phyloP scores from a whole-genome alignment of 2,797 vertebrate species.

The Remorina albescens region DNA sequence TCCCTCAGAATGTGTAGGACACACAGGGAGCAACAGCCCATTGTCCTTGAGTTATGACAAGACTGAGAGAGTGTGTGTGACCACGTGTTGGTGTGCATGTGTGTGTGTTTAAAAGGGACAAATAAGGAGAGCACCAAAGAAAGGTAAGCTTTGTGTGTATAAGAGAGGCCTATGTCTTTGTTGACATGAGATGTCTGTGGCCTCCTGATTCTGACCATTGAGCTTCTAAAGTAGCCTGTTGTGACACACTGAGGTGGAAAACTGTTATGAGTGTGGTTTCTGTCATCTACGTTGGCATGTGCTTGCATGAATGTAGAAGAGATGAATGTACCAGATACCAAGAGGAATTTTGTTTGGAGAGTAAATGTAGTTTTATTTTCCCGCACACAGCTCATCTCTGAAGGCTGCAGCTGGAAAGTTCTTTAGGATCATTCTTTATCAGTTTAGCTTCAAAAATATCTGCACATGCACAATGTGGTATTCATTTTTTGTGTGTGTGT shows the following conservation, averaged over 20 bases:
- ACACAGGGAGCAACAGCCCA: slow-evolving; percentile 35
- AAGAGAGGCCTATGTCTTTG: slow-evolving; percentile 26
- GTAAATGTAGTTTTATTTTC: not conserved
- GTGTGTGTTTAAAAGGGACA: not conserved
- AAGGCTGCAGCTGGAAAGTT: not conserved
- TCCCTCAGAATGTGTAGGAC: slow-evolving; percentile 76
- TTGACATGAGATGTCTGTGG: slow-evolving; percentile 11
- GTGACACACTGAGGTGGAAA: slow-evolving; percentile 44
- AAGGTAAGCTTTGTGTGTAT: slow-evolving; percentile 13
- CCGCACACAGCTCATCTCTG: not conserved
- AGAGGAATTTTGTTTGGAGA: not conserved
- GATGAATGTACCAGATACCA: not conserved
- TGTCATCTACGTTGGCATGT: not conserved
- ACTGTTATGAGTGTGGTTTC: slow-evolving; percentile 40
- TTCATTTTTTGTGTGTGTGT: slow-evolving; percentile 16
- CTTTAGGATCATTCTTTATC: no score
- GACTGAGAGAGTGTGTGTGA: slow-evolving; percentile 29
- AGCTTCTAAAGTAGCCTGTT: slow-evolving; percentile 38
- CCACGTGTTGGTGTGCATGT: not conserved
- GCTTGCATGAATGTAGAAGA: slow-evolving; percentile 1
- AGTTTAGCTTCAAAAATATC: no score
- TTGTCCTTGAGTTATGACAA: slow-evolving; percentile 63
- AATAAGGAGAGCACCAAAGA: slow-evolving; percentile 17
- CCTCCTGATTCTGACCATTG: slow-evolving; percentile 44
- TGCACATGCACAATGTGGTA: no score